Percentiles rank a stretch among this genome's conserved stretches.
phyloP scores from a whole-genome alignment of 2,113 vertebrate species.

The Oriolus oriolus region DNA sequence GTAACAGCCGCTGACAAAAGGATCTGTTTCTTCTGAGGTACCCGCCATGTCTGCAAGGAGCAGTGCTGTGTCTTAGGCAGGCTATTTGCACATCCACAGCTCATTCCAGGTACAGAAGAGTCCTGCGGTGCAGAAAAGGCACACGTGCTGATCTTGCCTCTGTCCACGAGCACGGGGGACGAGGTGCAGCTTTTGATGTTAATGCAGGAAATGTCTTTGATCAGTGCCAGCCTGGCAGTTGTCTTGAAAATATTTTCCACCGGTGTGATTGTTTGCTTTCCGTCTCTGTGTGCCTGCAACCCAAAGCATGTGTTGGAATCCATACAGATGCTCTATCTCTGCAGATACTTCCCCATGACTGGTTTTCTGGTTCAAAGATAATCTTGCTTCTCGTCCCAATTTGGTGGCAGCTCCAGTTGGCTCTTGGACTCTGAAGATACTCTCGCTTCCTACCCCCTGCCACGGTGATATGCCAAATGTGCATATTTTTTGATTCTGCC shows the following conservation, averaged over 20 bases:
- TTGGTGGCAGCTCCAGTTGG: not conserved
- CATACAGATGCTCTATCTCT: not conserved
- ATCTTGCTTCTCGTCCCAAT: not conserved
- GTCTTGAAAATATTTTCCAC: not conserved
- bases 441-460: not conserved
- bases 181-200: not conserved
- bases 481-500: not conserved
- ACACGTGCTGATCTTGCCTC: not conserved
- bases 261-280: not conserved
- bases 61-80: not conserved
- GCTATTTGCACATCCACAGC: not conserved
- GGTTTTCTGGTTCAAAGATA: not conserved
- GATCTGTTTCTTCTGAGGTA: not conserved
- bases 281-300: not conserved
- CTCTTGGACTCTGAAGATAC: not conserved
- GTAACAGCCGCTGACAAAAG: not conserved
- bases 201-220: not conserved
- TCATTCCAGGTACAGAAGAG: not conserved
- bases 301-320: not conserved
- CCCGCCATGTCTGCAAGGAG: rapidly evolving
- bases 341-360: not conserved
- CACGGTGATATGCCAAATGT: not conserved
- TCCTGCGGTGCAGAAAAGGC: not conserved
- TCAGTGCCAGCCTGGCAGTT: not conserved
- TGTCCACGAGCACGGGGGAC: not conserved